A percentile compares a stretch with the other conserved stretches of the same genome.
Conservation (phyloP, 2,113 vertebrate species). For the Psephotus haematonotus region DNA sequence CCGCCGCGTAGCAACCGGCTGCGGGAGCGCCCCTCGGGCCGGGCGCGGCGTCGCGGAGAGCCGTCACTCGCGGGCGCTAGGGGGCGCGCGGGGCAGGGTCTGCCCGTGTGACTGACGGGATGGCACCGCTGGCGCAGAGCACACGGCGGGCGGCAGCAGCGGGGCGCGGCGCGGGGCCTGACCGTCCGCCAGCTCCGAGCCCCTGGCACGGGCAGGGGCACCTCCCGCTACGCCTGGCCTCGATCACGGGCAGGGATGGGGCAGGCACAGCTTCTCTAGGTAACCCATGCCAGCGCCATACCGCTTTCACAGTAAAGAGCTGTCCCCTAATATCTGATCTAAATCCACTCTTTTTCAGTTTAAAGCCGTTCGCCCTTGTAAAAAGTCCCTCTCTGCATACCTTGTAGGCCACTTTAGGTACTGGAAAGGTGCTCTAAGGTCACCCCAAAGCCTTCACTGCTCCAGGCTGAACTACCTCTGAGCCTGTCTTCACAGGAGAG, state of each 20-base stretch:
- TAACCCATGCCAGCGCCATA: too few relatives aligned
- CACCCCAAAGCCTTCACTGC: neutral
- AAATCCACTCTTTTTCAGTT: neutral
- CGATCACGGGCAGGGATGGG: too few relatives aligned
- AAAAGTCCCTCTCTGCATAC: neutral
- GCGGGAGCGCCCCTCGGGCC: neutral
- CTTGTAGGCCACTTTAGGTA: neutral
- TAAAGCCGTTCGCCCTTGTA: neutral
- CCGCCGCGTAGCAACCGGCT: neutral
- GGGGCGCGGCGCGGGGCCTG: too few relatives aligned
- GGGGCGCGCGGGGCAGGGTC: neutral
- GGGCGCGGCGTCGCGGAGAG: accelerated
- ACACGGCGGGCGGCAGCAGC: too few relatives aligned
- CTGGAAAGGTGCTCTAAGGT: neutral
- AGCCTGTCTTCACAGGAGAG: neutral
- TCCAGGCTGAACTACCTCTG: neutral
- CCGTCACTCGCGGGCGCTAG: neutral
- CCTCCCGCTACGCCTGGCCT: too few relatives aligned
- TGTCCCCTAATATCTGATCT: neutral
- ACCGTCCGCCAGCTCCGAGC: too few relatives aligned
- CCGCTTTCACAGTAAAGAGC: neutral
- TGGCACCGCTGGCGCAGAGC: accelerated
- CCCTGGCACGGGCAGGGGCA: neutral
- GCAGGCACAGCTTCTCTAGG: neutral
- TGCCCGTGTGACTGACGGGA: accelerated